Base-by-base conservation (phyloP, 2,113 vertebrate genomes). In the Poicephalus gulielmi region DNA sequence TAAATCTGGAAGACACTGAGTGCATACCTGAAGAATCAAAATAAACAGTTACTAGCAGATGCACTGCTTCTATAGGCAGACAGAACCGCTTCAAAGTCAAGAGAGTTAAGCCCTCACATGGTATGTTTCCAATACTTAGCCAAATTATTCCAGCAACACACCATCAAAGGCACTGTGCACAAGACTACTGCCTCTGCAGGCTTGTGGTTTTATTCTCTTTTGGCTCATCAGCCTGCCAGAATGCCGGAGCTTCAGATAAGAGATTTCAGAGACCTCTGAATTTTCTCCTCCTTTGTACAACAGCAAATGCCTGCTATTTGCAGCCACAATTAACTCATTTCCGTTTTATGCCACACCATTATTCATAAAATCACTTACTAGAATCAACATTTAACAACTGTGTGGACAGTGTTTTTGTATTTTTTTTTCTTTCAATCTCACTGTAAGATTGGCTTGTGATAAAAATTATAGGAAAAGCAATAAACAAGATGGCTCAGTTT, bases 91-190 rank as follows among this genome's bases (percentile, higher is more conserved):
- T 17, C 28, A 28, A 70, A 81, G 28, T 43, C 68, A 55, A 11
- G 14, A 30, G 37, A 24, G 27, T 6, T 74, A 39, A 66, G 23
- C 23, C 17, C 20, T 67, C 10, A 10, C 33, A 5, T 2, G 0
- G 33, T 17, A 23, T 4, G 6, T 39, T 66, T 59, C 60, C 7
- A 1, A 6, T 22, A 25, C 30, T 74, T 22, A 67, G 46, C 23
- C 66, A 74, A 39, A 13, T 10, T 8, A 62, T 46, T 70, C 35
- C n/a, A 47, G 44, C 24, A 33, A 41, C 50, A 74, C 30, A 60
- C 13, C 50, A 11, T 3, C 68, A 44, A 77, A 94, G 0, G 24
- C 80, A n/a, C 14, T 27, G 57, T 33, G 28, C 39, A 39, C 46
- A 69, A 20, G 19, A 46, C 53, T n/a, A 3, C 11, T 1, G 1